Evolutionary conservation across 2,888 invertebrate species (phyloP), one percentile per base, ranked within the genome.

Genomic region (Xestia sexstrigata): DNA sequence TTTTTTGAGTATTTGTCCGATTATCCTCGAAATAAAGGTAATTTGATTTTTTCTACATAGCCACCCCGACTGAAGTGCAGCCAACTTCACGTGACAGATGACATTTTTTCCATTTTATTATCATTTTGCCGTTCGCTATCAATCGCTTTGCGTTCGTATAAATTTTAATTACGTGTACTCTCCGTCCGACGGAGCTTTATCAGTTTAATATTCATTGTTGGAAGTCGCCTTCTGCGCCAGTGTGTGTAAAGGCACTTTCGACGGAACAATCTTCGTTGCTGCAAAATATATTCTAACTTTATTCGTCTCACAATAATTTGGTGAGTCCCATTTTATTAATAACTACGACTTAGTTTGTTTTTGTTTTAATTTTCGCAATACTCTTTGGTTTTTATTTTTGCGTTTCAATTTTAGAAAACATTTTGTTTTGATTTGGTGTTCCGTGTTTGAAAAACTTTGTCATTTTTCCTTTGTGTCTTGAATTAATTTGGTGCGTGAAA

Each of bases 201-300:
- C 92, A 90, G 81, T 88, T 85, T 85, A 83, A 86, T 88, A 87
- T 74, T 93, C 94, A 93, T 92, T 93, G 93, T 95, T 94, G 93
- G 89, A 90, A 94, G 95, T 92, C 89, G 94, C 94, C 97, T 97
- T 97, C 96, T 97, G 91, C 95, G 94, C 97, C 97, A 97, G 97
- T 96, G 97, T 94, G 97, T 96, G 96, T 96, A 96, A 96, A 97
- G 97, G 95, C 93, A 89, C 95, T 94, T 95, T 93, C 94, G 92
- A 94, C 95, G 92, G 92, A 91, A 90, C 87, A 77, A 67, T 78
- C 72, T 68, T 65, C 23, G 58, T 82, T 67, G 77, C 60, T 81
- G 76, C 82, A 78, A 63, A n/a, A 74, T 82, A 63, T 68, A 80
- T 70, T 83, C 30, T 78, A 74, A 73, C 73, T 82, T 70, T 62